Percentiles rank a stretch among this genome's conserved stretches.
These are phyloP conservation scores for Portunus trituberculatus DNA, from an alignment of 1,140 invertebrate species.

Conservation along the genomic window DNA sequence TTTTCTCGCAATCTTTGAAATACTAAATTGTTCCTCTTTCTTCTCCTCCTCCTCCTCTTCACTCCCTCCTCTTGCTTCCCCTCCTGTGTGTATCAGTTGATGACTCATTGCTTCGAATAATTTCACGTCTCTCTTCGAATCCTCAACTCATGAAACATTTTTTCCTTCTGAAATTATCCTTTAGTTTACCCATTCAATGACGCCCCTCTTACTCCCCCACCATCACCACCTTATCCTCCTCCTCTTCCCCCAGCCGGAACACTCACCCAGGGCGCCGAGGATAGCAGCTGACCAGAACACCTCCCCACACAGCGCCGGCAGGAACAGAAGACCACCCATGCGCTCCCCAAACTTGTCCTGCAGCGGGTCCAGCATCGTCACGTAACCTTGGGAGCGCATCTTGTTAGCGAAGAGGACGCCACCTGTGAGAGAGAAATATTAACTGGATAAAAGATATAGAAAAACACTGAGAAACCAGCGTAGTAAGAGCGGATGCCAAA, in stretches of 20 bases:
- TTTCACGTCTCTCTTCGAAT: too few species aligned
- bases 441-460: neutral
- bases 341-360: conserved; percentile 88
- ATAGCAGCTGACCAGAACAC: conserved; percentile 91
- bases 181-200: too few species aligned
- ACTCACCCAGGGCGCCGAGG: conserved; percentile 87
- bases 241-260: neutral
- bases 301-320: conserved; percentile 90
- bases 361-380: conserved; percentile 94
- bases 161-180: too few species aligned
- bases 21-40: too few species aligned
- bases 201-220: neutral
- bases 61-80: too few species aligned
- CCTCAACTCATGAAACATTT: too few species aligned
- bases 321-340: conserved; percentile 89
- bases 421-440: conserved; percentile 81
- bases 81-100: neutral
- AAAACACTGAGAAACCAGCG: neutral
- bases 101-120: too few species aligned
- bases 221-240: neutral
- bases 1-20: too few species aligned
- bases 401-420: conserved; percentile 89
- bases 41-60: too few species aligned
- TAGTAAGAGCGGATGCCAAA: neutral
- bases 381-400: conserved; percentile 89